Evolutionary conservation across 2,888 invertebrate species (phyloP).

Genomic region (Scaptomyza cyrtandrae): DNA sequence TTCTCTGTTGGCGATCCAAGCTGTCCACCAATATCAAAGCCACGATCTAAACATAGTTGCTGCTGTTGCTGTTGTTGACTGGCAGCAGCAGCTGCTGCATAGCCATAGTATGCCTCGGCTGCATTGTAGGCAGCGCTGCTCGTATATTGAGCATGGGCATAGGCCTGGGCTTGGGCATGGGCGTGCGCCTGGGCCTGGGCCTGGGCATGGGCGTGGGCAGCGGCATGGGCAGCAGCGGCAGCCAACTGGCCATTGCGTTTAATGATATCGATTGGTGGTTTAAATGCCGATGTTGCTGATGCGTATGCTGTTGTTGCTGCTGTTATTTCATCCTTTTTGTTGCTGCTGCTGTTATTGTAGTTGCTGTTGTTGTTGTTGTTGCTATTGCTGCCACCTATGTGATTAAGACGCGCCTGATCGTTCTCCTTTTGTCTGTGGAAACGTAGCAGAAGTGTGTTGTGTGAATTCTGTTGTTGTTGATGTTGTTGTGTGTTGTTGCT

Average conservation of each 20-base stretch:
- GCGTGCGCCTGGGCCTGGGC: slow-evolving; percentile 46
- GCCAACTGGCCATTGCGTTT: slow-evolving; percentile 85
- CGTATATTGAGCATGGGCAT: slow-evolving; percentile 58
- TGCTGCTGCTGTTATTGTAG: slow-evolving; percentile 83
- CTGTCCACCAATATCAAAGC: slow-evolving; percentile 53
- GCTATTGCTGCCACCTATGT: slow-evolving; percentile 7
- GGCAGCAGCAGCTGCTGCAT: slow-evolving; percentile 69
- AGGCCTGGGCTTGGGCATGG: slow-evolving; percentile 48
- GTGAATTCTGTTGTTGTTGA: slow-evolving; percentile 27
- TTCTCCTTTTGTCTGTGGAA: slow-evolving; percentile 84
- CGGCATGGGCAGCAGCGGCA: slow-evolving; percentile 63
- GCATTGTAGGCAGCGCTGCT: slow-evolving; percentile 69
- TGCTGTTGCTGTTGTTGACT: slow-evolving; percentile 52
- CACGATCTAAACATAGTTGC: slow-evolving; percentile 39
- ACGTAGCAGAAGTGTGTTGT: slow-evolving; percentile 85
- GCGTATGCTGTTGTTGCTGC: slow-evolving; percentile 91
- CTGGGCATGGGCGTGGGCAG: slow-evolving; percentile 58
- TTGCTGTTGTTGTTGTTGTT: not conserved
- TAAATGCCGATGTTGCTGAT: slow-evolving; percentile 91
- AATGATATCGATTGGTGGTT: slow-evolving; percentile 89
- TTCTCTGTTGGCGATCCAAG: slow-evolving; percentile 29
- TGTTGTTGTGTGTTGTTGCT: slow-evolving; percentile 8
- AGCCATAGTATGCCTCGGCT: slow-evolving; percentile 77
- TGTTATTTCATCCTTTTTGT: slow-evolving; percentile 82
- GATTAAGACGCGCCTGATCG: slow-evolving; percentile 83